Percentiles rank a stretch among this genome's conserved stretches.
These are phyloP conservation scores for Drosophila paracracens DNA, from an alignment of 2,888 invertebrate genomes.

Conservation along the genomic window DNA sequence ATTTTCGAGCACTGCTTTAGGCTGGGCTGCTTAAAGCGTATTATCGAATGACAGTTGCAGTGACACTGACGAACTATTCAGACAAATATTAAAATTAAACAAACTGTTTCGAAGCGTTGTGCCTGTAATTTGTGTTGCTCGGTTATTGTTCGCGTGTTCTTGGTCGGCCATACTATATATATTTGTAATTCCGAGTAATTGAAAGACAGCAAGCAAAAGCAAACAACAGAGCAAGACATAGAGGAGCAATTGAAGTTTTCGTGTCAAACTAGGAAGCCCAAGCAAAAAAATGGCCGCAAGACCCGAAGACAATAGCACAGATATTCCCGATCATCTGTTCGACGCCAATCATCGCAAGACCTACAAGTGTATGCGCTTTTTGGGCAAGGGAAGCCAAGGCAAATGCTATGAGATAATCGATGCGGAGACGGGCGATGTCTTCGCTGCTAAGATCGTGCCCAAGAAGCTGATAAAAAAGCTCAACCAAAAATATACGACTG, in stretches of 20 bases:
- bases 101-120: slow-evolving; percentile 74
- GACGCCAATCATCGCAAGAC: slow-evolving; percentile 90
- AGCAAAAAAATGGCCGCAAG: slow-evolving; percentile 80
- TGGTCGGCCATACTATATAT: slow-evolving; percentile 9
- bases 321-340: slow-evolving; percentile 93
- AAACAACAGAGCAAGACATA: slow-evolving; percentile 8
- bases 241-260: slow-evolving; percentile 6
- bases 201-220: neutral
- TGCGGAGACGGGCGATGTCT: slow-evolving; percentile 90
- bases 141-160: slow-evolving; percentile 22
- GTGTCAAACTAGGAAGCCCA: slow-evolving; percentile 23
- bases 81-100: slow-evolving; percentile 62
- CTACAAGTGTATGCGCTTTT: slow-evolving; percentile 94
- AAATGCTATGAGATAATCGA: slow-evolving; percentile 99
- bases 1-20: slow-evolving; percentile 23
- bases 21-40: slow-evolving; percentile 26
- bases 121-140: slow-evolving; percentile 39
- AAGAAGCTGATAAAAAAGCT: slow-evolving; percentile 96
- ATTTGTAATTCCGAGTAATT: neutral
- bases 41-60: slow-evolving; percentile 30
- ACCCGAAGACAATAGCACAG: slow-evolving; percentile 84
- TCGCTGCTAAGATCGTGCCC: slow-evolving; percentile 98
- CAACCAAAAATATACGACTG: slow-evolving; percentile 98
- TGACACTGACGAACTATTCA: slow-evolving; percentile 51
- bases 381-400: slow-evolving; percentile 98